A percentile compares a stretch with the other conserved stretches of the same genome.
phyloP scores from a whole-genome alignment of 2,888 invertebrate genomes.

The Cephus runcator region DNA sequence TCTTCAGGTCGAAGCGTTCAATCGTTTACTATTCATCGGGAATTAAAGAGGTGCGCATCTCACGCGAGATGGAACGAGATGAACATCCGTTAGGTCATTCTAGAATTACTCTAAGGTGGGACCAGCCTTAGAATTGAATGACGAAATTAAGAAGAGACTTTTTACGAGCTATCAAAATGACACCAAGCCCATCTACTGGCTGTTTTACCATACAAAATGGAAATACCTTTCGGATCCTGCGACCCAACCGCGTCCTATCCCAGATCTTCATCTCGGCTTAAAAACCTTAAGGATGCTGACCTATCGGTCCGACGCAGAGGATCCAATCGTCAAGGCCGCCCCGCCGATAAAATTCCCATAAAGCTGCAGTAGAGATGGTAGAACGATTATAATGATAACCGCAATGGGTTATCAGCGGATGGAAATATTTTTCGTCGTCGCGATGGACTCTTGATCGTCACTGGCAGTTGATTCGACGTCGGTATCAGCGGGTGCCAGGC shows the following conservation, averaged over 20 bases:
- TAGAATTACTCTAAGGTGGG: not conserved
- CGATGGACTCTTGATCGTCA: conserved; percentile 39
- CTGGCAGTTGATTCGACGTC: conserved; percentile 60
- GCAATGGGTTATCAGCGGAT: conserved; percentile 50
- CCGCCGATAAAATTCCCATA: not conserved
- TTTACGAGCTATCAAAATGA: conserved; percentile 24
- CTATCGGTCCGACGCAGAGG: not conserved
- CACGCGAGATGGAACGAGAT: not conserved
- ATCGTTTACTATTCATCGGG: not conserved
- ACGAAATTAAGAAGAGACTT: conserved; percentile 25
- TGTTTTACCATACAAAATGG: conserved; percentile 19
- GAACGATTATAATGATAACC: not conserved
- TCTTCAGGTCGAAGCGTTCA: not conserved
- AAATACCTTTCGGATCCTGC: not conserved
- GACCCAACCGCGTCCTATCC: not conserved
- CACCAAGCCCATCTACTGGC: conserved; percentile 18
- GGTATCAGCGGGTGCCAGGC: conserved; percentile 65
- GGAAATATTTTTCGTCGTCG: conserved; percentile 53
- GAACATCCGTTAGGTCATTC: not conserved
- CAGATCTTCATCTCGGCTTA: not conserved
- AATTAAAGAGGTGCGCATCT: not conserved
- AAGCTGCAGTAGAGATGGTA: not conserved
- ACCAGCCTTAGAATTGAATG: conserved; percentile 1
- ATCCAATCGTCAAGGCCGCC: not conserved
- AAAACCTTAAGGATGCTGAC: not conserved